A percentile compares a stretch with the other conserved stretches of the same genome.
Evolutionary conservation across 2,797 vertebrate species (phyloP).

Genomic region (Phrynocephalus guinanensis): DNA sequence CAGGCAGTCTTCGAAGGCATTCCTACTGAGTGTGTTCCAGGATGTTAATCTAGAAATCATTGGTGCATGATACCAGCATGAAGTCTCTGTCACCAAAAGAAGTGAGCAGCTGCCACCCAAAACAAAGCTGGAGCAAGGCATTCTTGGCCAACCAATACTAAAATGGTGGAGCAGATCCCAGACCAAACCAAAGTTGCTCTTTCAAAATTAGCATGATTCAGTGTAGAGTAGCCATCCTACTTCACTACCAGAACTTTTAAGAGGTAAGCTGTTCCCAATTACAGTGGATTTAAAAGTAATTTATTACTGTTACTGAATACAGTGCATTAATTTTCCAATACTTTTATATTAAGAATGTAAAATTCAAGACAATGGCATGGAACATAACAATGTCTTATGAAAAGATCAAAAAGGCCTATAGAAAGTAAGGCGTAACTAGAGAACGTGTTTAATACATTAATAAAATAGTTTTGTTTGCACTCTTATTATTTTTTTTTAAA

Average conservation of each 20-base stretch:
- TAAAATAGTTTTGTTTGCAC: no score
- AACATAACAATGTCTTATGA: no score
- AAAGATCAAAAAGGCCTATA: no score
- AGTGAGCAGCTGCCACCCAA: not conserved
- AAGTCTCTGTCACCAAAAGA: not conserved
- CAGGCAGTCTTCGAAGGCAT: not conserved
- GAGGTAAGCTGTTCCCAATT: no score
- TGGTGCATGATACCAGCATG: not conserved
- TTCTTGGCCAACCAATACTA: not conserved
- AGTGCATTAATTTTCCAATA: no score
- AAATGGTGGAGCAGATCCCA: not conserved
- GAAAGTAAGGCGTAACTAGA: no score
- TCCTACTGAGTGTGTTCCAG: not conserved
- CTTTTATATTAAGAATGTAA: no score
- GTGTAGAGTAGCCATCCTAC: not conserved
- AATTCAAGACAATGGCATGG: no score
- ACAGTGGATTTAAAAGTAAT: no score
- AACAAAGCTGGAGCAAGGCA: not conserved
- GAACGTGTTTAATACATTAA: no score
- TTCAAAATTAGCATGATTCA: not conserved
- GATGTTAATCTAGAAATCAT: not conserved
- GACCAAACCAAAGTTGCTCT: not conserved
- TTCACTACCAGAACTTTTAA: not conserved
- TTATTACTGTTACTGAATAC: no score
- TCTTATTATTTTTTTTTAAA: no score